Evolutionary conservation across 37 sponge, comb jelly and placozoan genomes (phyloP).

Genomic region (Amphimedon queenslandica): DNA sequence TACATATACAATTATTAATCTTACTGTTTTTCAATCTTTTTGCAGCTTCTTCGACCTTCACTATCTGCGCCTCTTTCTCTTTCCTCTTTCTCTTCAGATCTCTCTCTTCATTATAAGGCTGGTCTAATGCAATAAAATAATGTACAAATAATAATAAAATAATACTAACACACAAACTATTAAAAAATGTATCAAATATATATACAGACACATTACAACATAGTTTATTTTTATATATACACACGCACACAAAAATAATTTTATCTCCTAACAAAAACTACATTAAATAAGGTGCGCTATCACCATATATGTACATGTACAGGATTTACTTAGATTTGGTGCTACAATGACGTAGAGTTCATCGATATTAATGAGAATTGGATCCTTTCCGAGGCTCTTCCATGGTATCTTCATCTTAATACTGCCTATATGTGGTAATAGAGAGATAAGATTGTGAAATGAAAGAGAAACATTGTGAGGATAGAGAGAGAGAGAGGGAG

Average conservation of each 20-base stretch:
- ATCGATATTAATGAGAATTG: constrained; percentile 58
- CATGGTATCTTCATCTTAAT: constrained; percentile 76
- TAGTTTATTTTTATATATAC: too few relatives aligned
- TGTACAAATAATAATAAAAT: neutral
- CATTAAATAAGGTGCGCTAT: neutral
- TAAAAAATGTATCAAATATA: too few relatives aligned
- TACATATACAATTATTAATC: too few relatives aligned
- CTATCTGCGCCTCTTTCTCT: constrained; percentile 62
- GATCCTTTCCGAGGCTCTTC: constrained; percentile 78
- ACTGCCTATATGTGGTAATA: constrained; percentile 42
- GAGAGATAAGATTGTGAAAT: neutral
- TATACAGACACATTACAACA: neutral
- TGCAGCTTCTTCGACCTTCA: constrained; percentile 47
- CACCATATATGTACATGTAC: neutral
- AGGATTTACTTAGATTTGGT: constrained; percentile 43
- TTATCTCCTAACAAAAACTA: too few relatives aligned
- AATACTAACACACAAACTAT: neutral
- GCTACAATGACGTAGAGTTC: constrained; percentile 66
- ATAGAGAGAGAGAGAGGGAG: neutral
- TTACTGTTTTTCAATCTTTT: constrained; percentile 71
- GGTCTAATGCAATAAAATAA: constrained; percentile 1
- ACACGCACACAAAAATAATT: too few relatives aligned
- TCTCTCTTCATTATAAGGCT: constrained; percentile 47
- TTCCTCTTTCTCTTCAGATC: constrained; percentile 43
- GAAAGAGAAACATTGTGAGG: neutral